These are phyloP conservation scores for Microtus richardsoni DNA, from an alignment of 2,113 vertebrate species.

Conservation along the genomic window DNA sequence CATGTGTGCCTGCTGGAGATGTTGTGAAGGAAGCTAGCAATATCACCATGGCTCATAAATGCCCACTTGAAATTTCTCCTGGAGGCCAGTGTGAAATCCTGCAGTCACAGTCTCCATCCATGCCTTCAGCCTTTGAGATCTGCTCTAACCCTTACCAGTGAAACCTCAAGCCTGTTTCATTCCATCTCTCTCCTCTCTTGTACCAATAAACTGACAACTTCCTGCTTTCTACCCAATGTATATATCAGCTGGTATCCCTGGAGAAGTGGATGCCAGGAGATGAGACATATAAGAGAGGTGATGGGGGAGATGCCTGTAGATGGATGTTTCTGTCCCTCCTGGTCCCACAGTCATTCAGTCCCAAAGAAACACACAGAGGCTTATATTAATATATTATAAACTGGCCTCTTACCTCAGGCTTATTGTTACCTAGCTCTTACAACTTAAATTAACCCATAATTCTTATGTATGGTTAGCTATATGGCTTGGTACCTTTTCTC, in stretches of 20 bases:
- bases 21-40: not conserved
- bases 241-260: not conserved
- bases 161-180: not conserved
- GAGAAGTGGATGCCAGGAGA: not conserved
- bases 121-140: not conserved
- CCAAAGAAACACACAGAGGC: no score
- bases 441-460: no score
- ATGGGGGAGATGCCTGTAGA: not conserved
- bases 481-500: no score
- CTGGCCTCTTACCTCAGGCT: no score
- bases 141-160: not conserved
- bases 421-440: no score
- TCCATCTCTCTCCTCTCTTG: no score
- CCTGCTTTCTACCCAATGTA: not conserved
- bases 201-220: not conserved
- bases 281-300: not conserved
- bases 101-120: not conserved
- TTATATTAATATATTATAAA: no score
- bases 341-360: no score
- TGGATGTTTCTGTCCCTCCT: no score
- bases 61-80: not conserved
- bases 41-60: no score
- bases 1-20: not conserved
- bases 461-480: no score
- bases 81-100: not conserved